Evolutionary conservation across 2,797 vertebrate genomes (phyloP), one percentile per base, ranked within the genome.

Genomic region (Petrocephalus schoutedeni): DNA sequence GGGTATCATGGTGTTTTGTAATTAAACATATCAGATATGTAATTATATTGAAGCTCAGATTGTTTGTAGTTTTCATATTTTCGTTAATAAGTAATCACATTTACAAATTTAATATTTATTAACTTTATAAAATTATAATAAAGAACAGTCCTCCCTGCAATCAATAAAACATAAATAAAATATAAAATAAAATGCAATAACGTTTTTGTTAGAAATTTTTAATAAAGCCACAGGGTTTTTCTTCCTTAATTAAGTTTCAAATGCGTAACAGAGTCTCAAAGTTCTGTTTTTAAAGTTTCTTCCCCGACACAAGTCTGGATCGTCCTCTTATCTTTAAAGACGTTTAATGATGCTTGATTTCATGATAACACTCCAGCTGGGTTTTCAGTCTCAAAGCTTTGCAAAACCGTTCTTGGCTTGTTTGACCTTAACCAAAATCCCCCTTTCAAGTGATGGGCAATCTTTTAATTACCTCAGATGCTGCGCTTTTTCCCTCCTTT

Each of bases 381-480:
- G 23, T 51, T 58, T 58, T 87, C 54, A 49, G n/a, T 86, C 86
- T 71, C 86, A 56, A 87, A 82, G 51, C 23, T 56, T 71, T 49
- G 12, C 51, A 49, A 57, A 88, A 59, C 71, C 4, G 41, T 85
- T 59, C 61, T 51, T 28, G 64, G 85, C 85, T 82, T 74, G 41
- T 85, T 53, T 56, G 61, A 77, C 87, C 83, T 89, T 77, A 86
- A 89, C 85, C 74, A 41, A 49, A 67, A 84, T 86, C 74, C 90
- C 89, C 67, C 3, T 89, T 88, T 88, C 21, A 90, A 88, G 87
- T 87, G 83, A 89, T 85, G 88, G 89, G 64, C 74, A 89, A 87
- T 61, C 89, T 83, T 92, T 92, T 91, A 93, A 93, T 91, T 92
- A 92, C 89, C 92, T 92, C 89, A 89, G 92, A 89, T 88, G 88